Base-by-base conservation (phyloP, 2,113 vertebrate genomes). In the Platysternon megacephalum region DNA sequence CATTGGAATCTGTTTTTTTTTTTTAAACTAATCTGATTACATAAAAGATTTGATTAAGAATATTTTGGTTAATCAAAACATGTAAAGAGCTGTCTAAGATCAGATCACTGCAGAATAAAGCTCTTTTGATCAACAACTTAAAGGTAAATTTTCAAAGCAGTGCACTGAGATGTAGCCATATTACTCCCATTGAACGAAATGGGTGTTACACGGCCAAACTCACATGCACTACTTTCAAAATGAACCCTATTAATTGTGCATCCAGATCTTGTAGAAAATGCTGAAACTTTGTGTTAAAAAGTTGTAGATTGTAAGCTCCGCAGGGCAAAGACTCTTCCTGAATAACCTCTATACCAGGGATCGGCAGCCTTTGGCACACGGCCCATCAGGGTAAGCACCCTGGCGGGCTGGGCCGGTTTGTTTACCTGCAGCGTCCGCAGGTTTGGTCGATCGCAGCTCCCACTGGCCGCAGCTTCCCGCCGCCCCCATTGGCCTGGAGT, bases 111-210 rank as follows among this genome's bases (percentile, higher is more conserved):
- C 28, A 42, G 82, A 96, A 93, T 93, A 91, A 94, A 94, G 51
- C 3, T 87, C 95, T 95, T 97, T 96, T 97, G 96, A 96, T 95
- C 61, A 68, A 94, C 52, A 65, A 93, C 74, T 84, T 94, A 94
- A 88, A 95, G 86, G 82, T 94, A 97, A 94, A 94, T 94, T 96
- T 95, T 97, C 96, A 97, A 97, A 97, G 94, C 58, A 93, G 29
- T 89, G 86, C 32, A 90, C 95, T 94, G 68, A 93, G 39, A 42
- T 11, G 39, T 42, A 74, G 68, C 22, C 79, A 3, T 58, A 88
- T 93, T 93, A 51, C 82, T 91, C 5, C 42, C 76, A 88, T 42
- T 94, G 96, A 96, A 94, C 93, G 76, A 94, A 72, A 93, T 78
- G 90, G 46, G 61, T 94, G 24, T 91, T 96, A 17, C 44, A 35